Percentiles rank a stretch among this genome's conserved stretches.
Evolutionary conservation across 2,113 vertebrate species (phyloP).

Genomic region (Hippolais icterina): DNA sequence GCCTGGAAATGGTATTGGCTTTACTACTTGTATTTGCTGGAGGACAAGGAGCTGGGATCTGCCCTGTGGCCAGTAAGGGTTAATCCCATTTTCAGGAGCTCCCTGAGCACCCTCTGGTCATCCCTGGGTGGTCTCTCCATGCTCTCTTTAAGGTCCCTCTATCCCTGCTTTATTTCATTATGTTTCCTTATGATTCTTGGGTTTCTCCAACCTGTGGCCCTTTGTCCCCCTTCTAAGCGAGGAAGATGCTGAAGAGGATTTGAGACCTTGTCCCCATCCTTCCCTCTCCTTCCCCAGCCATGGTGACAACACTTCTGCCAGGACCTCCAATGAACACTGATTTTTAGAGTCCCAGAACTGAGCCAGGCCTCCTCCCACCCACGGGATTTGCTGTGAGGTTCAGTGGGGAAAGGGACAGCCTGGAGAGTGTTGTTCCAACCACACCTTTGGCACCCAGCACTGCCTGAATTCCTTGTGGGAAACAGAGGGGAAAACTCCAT

Average conservation of each 20-base stretch:
- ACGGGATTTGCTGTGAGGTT: not conserved
- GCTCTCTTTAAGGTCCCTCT: not conserved
- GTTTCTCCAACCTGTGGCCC: not conserved
- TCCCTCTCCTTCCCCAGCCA: not conserved
- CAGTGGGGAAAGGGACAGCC: not conserved
- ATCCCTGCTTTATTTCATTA: not conserved
- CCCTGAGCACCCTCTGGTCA: not conserved
- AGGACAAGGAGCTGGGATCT: not conserved
- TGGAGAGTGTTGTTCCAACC: not conserved
- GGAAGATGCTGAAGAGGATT: not conserved
- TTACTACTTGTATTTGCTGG: not conserved
- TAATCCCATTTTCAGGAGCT: not conserved
- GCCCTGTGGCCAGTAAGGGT: fast-evolving
- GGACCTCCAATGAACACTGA: not conserved
- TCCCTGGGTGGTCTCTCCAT: not conserved
- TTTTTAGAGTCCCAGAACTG: not conserved
- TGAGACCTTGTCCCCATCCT: not conserved
- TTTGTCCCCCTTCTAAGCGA: not conserved
- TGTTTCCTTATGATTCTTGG: not conserved
- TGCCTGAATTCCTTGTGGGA: not conserved
- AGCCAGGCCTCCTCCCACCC: not conserved
- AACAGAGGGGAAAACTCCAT: not conserved
- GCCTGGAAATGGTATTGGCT: not conserved
- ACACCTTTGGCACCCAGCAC: not conserved
- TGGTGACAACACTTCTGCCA: not conserved